Conservation (phyloP, 2,113 vertebrate species). For the Cyanistes caeruleus region DNA sequence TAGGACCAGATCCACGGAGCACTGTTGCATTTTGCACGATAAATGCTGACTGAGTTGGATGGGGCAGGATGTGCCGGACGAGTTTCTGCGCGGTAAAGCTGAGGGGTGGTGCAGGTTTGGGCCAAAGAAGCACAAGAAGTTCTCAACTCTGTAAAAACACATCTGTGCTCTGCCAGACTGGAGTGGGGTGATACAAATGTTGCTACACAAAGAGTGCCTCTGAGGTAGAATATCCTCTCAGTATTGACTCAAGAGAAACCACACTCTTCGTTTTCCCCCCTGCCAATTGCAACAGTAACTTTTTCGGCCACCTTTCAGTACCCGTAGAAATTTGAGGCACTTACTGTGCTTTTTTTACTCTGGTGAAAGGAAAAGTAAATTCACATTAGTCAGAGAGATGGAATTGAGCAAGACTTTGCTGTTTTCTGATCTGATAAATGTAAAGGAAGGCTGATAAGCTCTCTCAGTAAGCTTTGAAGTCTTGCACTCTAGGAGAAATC, state of each 20-base stretch:
- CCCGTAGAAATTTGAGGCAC: not conserved
- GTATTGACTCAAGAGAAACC: not conserved
- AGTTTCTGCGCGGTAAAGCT: not conserved
- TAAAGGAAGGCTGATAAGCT: not conserved
- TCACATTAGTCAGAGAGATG: not conserved
- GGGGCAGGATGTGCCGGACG: not conserved
- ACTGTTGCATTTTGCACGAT: accelerated
- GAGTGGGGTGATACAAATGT: not conserved
- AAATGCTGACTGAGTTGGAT: not conserved
- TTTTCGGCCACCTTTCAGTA: not conserved
- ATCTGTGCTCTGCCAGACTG: not conserved
- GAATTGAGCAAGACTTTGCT: not conserved
- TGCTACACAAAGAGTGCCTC: not conserved
- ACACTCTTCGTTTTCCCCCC: not conserved
- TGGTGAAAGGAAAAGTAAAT: not conserved
- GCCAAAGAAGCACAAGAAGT: not conserved
- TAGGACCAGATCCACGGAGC: not conserved
- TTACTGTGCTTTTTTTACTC: not conserved
- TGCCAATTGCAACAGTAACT: not conserved
- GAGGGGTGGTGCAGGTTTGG: not conserved
- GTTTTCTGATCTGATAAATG: not conserved
- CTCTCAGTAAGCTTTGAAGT: not conserved
- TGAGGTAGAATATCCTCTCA: not conserved
- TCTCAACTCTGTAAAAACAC: not conserved
- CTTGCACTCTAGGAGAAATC: not conserved